Conservation (phyloP, 2,888 invertebrate species). For the Ophion slaviceki region DNA sequence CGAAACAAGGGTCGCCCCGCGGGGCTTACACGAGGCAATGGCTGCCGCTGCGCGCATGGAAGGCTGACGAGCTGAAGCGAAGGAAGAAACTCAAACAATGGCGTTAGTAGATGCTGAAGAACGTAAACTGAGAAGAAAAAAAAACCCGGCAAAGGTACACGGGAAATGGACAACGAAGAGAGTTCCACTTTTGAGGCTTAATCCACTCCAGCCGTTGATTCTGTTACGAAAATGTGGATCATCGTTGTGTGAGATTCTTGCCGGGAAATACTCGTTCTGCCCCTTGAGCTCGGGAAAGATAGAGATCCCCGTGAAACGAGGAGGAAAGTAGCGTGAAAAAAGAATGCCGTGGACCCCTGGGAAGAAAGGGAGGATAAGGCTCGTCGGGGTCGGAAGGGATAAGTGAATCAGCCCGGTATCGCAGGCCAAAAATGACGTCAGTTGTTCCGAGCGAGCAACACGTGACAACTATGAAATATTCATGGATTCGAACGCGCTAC, state of each 20-base stretch:
- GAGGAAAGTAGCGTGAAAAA: not conserved
- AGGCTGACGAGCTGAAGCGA: not conserved
- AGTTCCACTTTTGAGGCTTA: not conserved
- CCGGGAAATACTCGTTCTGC: not conserved
- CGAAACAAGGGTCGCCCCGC: constrained; percentile 40
- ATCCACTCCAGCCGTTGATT: not conserved
- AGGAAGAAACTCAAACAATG: not conserved
- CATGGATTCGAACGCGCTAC: not conserved
- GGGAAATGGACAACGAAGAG: not conserved
- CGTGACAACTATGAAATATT: constrained; percentile 32
- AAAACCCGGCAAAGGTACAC: not conserved
- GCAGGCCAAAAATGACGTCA: not conserved
- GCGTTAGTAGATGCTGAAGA: not conserved
- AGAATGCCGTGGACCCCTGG: not conserved
- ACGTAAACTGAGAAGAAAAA: not conserved
- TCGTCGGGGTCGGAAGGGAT: not conserved
- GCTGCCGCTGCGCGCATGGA: not conserved
- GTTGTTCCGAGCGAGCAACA: not conserved
- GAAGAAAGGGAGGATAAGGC: not conserved
- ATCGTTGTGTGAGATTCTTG: not conserved
- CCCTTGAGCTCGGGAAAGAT: not conserved
- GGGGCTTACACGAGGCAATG: constrained; percentile 33
- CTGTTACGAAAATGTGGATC: not conserved
- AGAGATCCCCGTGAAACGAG: no score
- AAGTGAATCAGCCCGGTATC: not conserved